Evolutionary conservation across 2,113 vertebrate genomes (phyloP).

Genomic region (Crotophaga sulcirostris): DNA sequence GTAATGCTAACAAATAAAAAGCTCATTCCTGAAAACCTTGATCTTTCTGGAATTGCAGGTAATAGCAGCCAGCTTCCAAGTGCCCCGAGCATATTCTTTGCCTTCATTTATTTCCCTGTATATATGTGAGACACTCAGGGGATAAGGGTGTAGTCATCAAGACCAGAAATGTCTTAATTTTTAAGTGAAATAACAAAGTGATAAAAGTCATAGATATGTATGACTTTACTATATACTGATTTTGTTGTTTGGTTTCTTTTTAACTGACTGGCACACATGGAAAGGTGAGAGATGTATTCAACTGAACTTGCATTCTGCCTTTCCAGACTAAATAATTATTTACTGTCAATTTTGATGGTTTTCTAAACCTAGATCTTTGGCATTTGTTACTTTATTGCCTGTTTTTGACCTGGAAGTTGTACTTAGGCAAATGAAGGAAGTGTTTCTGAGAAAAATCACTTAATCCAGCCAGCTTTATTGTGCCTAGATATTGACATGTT

Average conservation of each 20-base stretch:
- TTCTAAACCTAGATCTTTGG: neutral
- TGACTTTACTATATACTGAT: neutral
- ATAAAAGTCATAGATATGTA: neutral
- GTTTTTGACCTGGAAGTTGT: neutral
- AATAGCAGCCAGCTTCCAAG: neutral
- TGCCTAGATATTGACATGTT: neutral
- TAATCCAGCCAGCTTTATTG: neutral
- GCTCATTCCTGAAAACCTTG: neutral
- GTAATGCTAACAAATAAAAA: neutral
- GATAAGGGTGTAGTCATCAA: neutral
- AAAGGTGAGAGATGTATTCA: neutral
- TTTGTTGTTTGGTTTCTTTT: neutral
- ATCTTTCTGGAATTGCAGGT: neutral
- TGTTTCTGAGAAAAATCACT: neutral
- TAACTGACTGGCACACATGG: accelerated
- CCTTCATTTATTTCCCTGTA: neutral
- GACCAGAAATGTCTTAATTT: neutral
- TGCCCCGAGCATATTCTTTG: neutral
- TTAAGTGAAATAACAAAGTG: neutral
- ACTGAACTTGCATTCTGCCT: neutral
- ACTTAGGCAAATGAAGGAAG: neutral
- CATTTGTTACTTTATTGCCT: neutral
- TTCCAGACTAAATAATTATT: neutral
- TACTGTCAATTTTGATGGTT: neutral
- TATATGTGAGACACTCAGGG: neutral